These are phyloP conservation scores for Halyomorpha halys DNA, from an alignment of 1,140 invertebrate species.

Conservation along the genomic window DNA sequence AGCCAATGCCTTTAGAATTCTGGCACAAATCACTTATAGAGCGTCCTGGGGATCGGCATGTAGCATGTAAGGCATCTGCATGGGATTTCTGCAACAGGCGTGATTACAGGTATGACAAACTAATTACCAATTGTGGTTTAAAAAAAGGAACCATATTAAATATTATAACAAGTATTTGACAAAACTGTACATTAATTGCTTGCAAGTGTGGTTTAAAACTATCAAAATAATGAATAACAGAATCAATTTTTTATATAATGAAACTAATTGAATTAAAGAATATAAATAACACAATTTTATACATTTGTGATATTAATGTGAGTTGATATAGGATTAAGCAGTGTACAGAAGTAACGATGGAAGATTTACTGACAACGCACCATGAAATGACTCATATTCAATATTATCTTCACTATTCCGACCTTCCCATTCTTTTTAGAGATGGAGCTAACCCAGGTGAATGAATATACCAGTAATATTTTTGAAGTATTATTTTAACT, in stretches of 20 bases:
- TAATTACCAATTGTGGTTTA: too few species aligned
- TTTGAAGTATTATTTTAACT: background rate
- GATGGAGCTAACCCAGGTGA: conserved; percentile 68
- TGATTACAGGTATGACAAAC: conserved; percentile 55
- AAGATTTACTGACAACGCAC: conserved; percentile 67
- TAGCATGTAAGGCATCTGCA: conserved; percentile 75
- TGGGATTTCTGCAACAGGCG: conserved; percentile 79
- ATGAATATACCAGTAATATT: background rate
- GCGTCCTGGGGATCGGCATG: conserved; percentile 55
- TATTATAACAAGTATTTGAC: too few species aligned
- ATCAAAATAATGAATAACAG: too few species aligned
- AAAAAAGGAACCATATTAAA: too few species aligned
- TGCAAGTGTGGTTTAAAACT: too few species aligned
- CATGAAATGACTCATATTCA: conserved; percentile 80
- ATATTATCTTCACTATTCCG: conserved; percentile 70
- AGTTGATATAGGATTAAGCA: conserved; percentile 66
- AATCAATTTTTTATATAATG: too few species aligned
- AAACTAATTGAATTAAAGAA: too few species aligned
- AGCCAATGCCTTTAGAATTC: conserved; percentile 65
- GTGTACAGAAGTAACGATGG: conserved; percentile 72
- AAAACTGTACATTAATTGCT: too few species aligned
- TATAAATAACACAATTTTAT: too few species aligned
- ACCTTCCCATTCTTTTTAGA: conserved; percentile 60
- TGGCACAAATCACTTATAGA: conserved; percentile 67
- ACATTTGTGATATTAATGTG: too few species aligned